Evolutionary conservation across 2,797 vertebrate species (phyloP).

Genomic region (Enteromius viviparus): DNA sequence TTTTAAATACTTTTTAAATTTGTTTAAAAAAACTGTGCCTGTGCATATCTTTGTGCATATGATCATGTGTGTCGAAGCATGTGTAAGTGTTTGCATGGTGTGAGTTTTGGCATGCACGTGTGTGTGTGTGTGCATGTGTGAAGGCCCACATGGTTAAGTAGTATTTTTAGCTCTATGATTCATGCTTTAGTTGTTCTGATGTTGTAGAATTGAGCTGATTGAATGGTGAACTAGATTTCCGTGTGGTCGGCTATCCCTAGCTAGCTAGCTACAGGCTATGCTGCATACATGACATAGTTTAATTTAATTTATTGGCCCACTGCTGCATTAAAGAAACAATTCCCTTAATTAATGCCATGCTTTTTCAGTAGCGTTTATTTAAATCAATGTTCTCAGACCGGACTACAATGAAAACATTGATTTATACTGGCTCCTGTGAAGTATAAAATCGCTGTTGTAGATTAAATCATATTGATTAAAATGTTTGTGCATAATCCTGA

Average conservation of each 20-base stretch:
- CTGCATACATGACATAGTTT: conserved; percentile 56
- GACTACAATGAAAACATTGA: conserved; percentile 66
- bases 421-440: conserved; percentile 61
- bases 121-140: conserved; percentile 16
- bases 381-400: conserved; percentile 65
- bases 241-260: background rate
- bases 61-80: conserved; percentile 13
- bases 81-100: conserved; percentile 33
- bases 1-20: background rate
- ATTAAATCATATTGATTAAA: conserved; percentile 64
- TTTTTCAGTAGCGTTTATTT: conserved; percentile 66
- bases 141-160: conserved; percentile 25
- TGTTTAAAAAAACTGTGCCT: background rate
- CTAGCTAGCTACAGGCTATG: conserved; percentile 36
- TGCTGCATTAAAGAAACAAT: conserved; percentile 70
- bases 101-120: conserved; percentile 47
- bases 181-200: conserved; percentile 40
- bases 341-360: conserved; percentile 69
- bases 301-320: conserved; percentile 60
- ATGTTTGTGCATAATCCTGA: conserved; percentile 33
- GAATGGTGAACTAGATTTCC: conserved; percentile 29
- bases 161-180: conserved; percentile 54
- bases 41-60: background rate
- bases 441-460: conserved; percentile 56
- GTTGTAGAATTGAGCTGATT: conserved; percentile 30